Conservation (phyloP, 2,888 invertebrate species). For the Meandrusa payeni region DNA sequence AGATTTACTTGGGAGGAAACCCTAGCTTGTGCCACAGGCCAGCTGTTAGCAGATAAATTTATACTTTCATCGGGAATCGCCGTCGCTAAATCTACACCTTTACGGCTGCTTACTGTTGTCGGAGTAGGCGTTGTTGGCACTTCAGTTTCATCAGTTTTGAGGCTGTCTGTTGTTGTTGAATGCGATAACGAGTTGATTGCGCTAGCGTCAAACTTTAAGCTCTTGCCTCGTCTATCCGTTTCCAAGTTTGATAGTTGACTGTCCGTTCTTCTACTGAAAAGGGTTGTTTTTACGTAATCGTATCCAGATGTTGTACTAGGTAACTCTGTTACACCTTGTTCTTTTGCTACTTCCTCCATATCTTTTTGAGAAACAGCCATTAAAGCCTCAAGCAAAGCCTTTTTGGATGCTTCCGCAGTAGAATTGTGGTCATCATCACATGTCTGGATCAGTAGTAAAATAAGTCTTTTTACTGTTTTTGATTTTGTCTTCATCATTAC, state of each 20-base stretch:
- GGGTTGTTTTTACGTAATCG: conserved; percentile 43
- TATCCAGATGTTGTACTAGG: conserved; percentile 44
- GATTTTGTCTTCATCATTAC: conserved; percentile 92
- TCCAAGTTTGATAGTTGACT: conserved; percentile 27
- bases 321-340: conserved; percentile 48
- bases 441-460: conserved; percentile 88
- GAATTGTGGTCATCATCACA: conserved; percentile 87
- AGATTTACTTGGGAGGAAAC: conserved; percentile 50
- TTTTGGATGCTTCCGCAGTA: conserved; percentile 85
- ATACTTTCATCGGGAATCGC: conserved; percentile 43
- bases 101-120: conserved; percentile 49
- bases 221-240: conserved; percentile 50
- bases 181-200: conserved; percentile 64
- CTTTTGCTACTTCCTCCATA: conserved; percentile 72
- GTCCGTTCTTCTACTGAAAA: conserved; percentile 47
- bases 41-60: conserved; percentile 48
- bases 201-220: conserved; percentile 55
- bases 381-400: conserved; percentile 84
- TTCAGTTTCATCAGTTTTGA: conserved; percentile 45
- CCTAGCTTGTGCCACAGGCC: conserved; percentile 65
- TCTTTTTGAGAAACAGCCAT: conserved; percentile 83
- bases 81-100: conserved; percentile 57
- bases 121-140: conserved; percentile 53
- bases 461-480: conserved; percentile 86
- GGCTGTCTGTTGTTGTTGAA: conserved; percentile 50